Conservation (phyloP, 1,140 invertebrate genomes). For the Chrysomallon squamiferum region DNA sequence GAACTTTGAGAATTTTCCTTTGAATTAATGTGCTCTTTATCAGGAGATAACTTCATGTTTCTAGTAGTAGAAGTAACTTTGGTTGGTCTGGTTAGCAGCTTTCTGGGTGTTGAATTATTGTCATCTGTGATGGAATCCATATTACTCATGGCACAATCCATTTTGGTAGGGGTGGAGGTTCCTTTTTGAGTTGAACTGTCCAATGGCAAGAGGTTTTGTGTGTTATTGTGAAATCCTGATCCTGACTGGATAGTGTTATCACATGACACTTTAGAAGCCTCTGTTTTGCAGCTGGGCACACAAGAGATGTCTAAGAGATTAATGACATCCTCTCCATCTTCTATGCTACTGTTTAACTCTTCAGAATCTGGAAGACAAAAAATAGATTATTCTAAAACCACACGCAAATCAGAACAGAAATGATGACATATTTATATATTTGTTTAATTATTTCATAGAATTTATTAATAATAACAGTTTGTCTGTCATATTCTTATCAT, state of each 20-base stretch:
- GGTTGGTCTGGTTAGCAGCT: too few relatives aligned
- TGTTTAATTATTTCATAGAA: too few relatives aligned
- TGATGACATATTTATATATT: too few relatives aligned
- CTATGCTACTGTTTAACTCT: conserved; percentile 1
- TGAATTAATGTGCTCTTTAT: too few relatives aligned
- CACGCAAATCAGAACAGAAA: too few relatives aligned
- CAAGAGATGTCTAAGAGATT: too few relatives aligned
- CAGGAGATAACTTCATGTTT: too few relatives aligned
- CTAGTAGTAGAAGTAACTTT: too few relatives aligned
- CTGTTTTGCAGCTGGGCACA: neutral
- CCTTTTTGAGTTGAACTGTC: neutral
- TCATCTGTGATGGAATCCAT: too few relatives aligned
- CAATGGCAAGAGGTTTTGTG: neutral
- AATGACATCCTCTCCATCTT: neutral
- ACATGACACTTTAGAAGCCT: neutral
- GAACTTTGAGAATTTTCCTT: neutral
- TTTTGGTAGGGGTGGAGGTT: neutral
- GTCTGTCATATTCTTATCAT: too few relatives aligned
- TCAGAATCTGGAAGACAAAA: neutral
- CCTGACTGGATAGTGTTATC: neutral
- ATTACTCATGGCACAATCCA: neutral
- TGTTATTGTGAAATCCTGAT: neutral
- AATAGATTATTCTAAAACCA: neutral
- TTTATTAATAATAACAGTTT: too few relatives aligned
- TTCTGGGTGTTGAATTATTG: too few relatives aligned